Base-by-base conservation (phyloP, 2,113 vertebrate species). In the Oncorhynchus kisutch region DNA sequence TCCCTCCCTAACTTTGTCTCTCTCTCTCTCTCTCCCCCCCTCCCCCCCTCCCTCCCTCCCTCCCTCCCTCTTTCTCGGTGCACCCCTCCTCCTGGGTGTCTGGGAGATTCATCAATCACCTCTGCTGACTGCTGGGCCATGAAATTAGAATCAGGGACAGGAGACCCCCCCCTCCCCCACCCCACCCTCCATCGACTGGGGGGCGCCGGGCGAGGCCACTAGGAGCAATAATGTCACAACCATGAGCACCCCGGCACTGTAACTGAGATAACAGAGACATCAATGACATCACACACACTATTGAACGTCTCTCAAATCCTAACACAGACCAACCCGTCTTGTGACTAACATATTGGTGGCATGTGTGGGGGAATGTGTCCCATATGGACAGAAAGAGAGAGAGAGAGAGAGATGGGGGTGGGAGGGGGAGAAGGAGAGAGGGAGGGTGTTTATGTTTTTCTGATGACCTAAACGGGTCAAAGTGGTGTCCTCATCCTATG, bases 201-300 rank as follows among this genome's bases (percentile, higher is more conserved):
- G 73, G 85, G 91, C 81, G 8, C 9, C 83, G 74, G 79, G 77
- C 80, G 81, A 77, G 77, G 89, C 89, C 82, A 77, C 73, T 83
- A 90, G 89, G 90, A 92, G 88, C 84, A 90, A 82, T 93, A 90
- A 90, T 31, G 74, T 48, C 73, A 1, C 45, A 68, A 45, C 39
- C 39, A 1, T 13, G 27, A 75, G 66, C 20, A 7, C 54, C 45
- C 78, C 62, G 87, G 29, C 0, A 4, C 75, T 67, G 77, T 85
- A 86, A 91, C 85, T 93, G 93, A 95, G 92, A 88, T 92, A 94
- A 94, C 91, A 92, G 85, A 94, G 81, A 87, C 79, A 83, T 88
- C 85, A 87, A 64, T 77, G 25, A 49, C 2, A 22, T 9, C 70
- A 18, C 72, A 82, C 57, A 45, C 39, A 45, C 9, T 9, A 45